These are phyloP conservation scores for Knipowitschia caucasica DNA, from an alignment of 2,797 vertebrate genomes.

Conservation along the genomic window DNA sequence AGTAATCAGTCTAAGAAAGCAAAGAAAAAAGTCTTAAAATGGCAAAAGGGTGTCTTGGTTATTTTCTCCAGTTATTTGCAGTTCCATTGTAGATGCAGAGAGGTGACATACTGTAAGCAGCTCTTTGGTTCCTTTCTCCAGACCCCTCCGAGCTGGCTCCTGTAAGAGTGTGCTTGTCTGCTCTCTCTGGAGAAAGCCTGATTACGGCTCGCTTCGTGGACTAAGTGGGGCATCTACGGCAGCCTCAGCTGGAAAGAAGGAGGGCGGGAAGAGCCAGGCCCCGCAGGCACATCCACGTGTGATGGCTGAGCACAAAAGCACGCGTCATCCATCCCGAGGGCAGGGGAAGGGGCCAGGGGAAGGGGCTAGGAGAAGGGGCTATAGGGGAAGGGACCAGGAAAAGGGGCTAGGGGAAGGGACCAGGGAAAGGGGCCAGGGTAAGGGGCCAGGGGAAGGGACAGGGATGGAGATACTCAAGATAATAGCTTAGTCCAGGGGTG, in stretches of 20 bases:
- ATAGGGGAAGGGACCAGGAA: not conserved
- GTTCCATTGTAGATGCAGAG: not conserved
- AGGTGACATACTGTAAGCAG: not conserved
- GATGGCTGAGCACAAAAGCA: slow-evolving; percentile 29
- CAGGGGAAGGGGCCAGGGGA: not conserved
- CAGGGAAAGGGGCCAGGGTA: not conserved
- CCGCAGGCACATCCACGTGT: slow-evolving; percentile 42
- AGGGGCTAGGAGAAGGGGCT: slow-evolving; percentile 16
- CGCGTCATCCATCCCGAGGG: slow-evolving; percentile 25
- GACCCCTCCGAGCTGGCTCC: slow-evolving; percentile 62
- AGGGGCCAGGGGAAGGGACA: too few species aligned
- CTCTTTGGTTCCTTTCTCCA: slow-evolving; percentile 38
- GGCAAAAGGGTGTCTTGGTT: too few species aligned
- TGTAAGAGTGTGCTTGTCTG: slow-evolving; percentile 62
- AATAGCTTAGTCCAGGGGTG: too few species aligned
- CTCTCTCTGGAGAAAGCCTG: slow-evolving; percentile 72
- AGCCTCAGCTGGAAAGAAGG: slow-evolving; percentile 66
- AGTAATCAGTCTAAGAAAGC: too few species aligned
- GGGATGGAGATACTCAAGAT: too few species aligned
- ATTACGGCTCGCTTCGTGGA: slow-evolving; percentile 76
- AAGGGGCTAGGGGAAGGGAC: slow-evolving; percentile 14
- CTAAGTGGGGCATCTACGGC: slow-evolving; percentile 74
- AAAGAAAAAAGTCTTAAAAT: too few species aligned
- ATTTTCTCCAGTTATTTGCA: too few species aligned
- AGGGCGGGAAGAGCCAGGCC: slow-evolving; percentile 21